phyloP scores from a whole-genome alignment of 2,113 vertebrate species.

The Mormoops blainvillei region DNA sequence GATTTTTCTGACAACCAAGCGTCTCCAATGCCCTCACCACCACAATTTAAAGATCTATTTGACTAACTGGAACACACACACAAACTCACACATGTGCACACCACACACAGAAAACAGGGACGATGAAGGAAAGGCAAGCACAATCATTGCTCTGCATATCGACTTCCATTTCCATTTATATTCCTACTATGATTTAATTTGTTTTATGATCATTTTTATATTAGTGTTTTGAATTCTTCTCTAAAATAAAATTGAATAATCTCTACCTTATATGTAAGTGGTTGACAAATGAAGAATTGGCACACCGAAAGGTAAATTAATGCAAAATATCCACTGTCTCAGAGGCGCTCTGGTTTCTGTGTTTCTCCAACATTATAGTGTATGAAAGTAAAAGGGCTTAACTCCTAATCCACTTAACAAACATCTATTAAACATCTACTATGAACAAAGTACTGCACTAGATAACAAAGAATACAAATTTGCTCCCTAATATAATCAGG shows the following conservation, averaged over 20 bases:
- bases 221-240: not conserved
- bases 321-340: not conserved
- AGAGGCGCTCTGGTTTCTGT: not conserved
- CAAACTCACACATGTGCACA: not conserved
- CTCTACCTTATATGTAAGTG: not conserved
- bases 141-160: not conserved
- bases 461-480: not conserved
- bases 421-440: not conserved
- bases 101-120: not conserved
- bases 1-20: not conserved
- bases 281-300: not conserved
- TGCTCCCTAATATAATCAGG: not conserved
- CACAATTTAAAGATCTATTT: not conserved
- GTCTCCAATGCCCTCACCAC: not conserved
- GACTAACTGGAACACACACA: not conserved
- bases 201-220: not conserved
- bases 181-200: not conserved
- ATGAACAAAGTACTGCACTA: not conserved
- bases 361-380: not conserved
- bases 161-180: not conserved
- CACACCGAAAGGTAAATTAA: not conserved
- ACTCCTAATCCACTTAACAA: not conserved
- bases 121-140: not conserved
- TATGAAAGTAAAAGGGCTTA: not conserved
- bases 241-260: slow-evolving; percentile 2